Base-by-base conservation (phyloP, 2,797 vertebrate genomes). In the Adrianichthys oophorus region DNA sequence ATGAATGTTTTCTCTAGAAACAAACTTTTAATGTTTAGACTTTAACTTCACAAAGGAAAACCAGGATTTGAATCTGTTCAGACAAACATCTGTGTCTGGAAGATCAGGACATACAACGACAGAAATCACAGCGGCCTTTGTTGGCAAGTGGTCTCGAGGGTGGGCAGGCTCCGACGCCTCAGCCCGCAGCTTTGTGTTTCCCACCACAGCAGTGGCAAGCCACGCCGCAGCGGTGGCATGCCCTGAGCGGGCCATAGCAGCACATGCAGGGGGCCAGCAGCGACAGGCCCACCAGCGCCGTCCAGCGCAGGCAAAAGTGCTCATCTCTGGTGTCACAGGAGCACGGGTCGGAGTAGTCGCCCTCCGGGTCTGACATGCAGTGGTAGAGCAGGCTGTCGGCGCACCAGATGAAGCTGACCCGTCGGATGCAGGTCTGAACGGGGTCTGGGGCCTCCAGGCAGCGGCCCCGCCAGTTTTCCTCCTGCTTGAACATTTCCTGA, bases 281-380 rank as follows among this genome's bases (percentile, higher is more conserved):
- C 4, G 96, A 97, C 90, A 97, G 91, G 43, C 94, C 93, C 60
- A 97, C 85, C 76, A 98, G 90, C 4, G 95, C 95, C 81, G 93
- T 80, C 96, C 96, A 98, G 89, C 96, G 95, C 80, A 96, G 92
- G 86, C 96, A 96, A 91, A 97, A 96, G 77, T 94, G 95, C 84
- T 97, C 95, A 74, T 97, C 95, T 67, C 90, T 89, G 65, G 94
- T 93, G 82, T 97, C 95, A 0, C 96, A 98, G 6, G 96, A 98
- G 88, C 96, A 98, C 24, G 96, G 95, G 92, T 98, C 96, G 4
- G 93, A 94, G 54, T 95, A 98, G 70, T 98, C 96, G 15, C 96
- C 96, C 92, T 98, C 96, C 0, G 96, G 92, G 85, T 98, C 96
- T 0, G 96, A 97, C 96, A 98, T 96, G 85, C 96, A 98, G 91